Percentiles rank a stretch among this genome's conserved stretches.
Evolutionary conservation across 2,113 vertebrate genomes (phyloP).

Genomic region (Ovibos moschatus): DNA sequence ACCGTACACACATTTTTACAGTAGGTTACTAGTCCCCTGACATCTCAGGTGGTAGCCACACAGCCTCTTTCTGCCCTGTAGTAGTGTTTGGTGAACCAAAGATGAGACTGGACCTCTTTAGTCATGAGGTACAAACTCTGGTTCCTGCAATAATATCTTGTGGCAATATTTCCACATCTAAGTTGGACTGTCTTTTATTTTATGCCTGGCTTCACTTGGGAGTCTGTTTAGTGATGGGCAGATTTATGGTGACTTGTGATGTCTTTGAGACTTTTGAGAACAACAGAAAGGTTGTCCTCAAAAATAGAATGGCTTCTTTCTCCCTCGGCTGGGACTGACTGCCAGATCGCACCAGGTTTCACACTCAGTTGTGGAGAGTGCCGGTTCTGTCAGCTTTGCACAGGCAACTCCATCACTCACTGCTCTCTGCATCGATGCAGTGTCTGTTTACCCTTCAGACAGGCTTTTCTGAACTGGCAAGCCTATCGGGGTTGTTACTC

Average conservation of each 20-base stretch:
- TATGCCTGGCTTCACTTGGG: neutral
- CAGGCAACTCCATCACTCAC: neutral
- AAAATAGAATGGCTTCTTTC: neutral
- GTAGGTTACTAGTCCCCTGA: neutral
- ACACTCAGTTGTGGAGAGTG: neutral
- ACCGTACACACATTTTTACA: neutral
- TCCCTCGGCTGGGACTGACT: neutral
- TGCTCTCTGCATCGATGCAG: neutral
- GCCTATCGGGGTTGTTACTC: neutral
- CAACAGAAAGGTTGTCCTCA: neutral
- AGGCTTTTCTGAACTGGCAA: neutral
- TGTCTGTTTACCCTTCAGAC: neutral
- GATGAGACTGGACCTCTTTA: neutral
- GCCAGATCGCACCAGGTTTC: constrained; percentile 1
- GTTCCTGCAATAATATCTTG: neutral
- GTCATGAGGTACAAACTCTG: neutral
- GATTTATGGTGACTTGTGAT: constrained; percentile 2
- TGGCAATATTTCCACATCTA: neutral
- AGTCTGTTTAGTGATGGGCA: neutral
- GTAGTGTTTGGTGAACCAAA: neutral
- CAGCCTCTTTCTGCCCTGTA: neutral
- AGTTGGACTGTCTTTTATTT: neutral
- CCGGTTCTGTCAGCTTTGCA: neutral
- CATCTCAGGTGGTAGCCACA: no score
- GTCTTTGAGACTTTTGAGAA: neutral